Percentiles rank a stretch among this genome's conserved stretches.
Evolutionary conservation across 2,797 vertebrate species (phyloP).

Genomic region (Falco concolor): DNA sequence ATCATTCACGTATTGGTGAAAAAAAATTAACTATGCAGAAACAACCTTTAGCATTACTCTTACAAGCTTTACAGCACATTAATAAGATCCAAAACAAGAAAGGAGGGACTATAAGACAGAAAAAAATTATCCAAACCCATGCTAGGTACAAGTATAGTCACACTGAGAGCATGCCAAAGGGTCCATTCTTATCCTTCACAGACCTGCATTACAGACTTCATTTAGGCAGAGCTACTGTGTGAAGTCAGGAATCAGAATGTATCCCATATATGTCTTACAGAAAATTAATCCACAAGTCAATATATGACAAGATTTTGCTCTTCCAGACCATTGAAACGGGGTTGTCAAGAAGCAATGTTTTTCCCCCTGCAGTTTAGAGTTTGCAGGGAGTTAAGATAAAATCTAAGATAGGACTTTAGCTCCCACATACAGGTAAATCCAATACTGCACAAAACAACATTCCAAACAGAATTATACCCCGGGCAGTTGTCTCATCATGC

Average conservation of each 20-base stretch:
- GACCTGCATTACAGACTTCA: neutral
- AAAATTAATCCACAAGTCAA: neutral
- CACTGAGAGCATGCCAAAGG: neutral
- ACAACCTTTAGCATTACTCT: neutral
- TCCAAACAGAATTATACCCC: conserved; percentile 27
- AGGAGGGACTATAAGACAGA: neutral
- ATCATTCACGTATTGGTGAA: accelerated
- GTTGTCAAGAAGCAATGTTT: neutral
- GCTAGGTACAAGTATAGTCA: neutral
- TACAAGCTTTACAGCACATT: neutral
- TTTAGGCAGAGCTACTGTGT: neutral
- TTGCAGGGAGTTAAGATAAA: conserved; percentile 6
- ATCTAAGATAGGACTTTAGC: neutral
- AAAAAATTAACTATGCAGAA: neutral
- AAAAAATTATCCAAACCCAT: neutral
- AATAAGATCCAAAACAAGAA: neutral
- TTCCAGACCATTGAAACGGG: neutral
- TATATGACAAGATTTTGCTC: neutral
- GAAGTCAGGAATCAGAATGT: neutral
- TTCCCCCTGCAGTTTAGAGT: neutral
- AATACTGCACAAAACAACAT: neutral
- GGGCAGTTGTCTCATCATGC: neutral
- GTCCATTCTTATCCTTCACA: neutral
- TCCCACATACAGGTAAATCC: conserved; percentile 32
- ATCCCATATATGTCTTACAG: neutral